A percentile compares a stretch with the other conserved stretches of the same genome.
Conservation (phyloP, 2,888 invertebrate genomes). For the Acanthacorydalis orientalis region DNA sequence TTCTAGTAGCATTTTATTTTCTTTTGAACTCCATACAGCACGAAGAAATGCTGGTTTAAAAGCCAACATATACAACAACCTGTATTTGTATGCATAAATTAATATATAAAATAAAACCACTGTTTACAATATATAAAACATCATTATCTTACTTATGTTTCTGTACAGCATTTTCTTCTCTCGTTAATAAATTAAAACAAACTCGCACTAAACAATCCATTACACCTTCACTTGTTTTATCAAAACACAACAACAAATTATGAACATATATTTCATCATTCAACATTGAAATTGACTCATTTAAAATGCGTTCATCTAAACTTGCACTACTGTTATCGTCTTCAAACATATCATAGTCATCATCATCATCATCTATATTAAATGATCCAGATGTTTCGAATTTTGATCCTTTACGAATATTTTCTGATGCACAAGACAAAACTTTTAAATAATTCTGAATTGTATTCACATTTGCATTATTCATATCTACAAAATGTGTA, state of each 20-base stretch:
- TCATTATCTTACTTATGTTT: constrained; percentile 52
- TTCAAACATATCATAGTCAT: constrained; percentile 38
- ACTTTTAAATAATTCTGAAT: background rate
- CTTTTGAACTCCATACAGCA: constrained; percentile 47
- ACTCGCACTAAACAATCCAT: constrained; percentile 30
- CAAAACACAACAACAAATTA: constrained; percentile 31
- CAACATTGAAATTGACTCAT: constrained; percentile 43
- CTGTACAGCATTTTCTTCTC: constrained; percentile 66
- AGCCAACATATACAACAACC: constrained; percentile 23
- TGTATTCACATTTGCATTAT: background rate
- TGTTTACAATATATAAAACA: background rate
- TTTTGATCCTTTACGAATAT: constrained; percentile 5
- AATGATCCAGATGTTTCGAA: constrained; percentile 1
- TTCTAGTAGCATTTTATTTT: constrained; percentile 19
- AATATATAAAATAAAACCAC: background rate
- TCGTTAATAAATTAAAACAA: constrained; percentile 68
- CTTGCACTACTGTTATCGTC: constrained; percentile 13
- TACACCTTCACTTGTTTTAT: constrained; percentile 20
- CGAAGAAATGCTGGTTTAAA: constrained; percentile 63
- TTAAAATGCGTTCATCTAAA: constrained; percentile 28
- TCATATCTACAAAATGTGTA: background rate
- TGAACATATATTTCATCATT: constrained; percentile 45
- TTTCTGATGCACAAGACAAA: background rate
- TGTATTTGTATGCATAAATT: constrained; percentile 6
- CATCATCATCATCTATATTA: constrained; percentile 30